phyloP scores from a whole-genome alignment of 2,888 invertebrate genomes.

The Brachylomia viminalis region DNA sequence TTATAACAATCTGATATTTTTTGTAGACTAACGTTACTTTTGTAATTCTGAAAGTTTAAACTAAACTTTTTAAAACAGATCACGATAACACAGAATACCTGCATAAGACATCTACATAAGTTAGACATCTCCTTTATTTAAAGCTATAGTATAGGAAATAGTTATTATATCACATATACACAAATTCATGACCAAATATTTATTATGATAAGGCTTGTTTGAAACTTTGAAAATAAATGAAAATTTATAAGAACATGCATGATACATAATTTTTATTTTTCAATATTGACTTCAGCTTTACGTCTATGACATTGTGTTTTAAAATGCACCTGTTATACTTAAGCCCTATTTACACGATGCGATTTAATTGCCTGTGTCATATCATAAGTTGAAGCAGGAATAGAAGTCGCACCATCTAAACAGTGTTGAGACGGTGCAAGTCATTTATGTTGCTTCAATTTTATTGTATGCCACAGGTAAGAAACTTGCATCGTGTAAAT shows the following conservation, averaged over 20 bases:
- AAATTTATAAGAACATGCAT: neutral
- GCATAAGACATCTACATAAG: constrained; percentile 9
- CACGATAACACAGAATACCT: constrained; percentile 44
- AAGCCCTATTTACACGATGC: too few relatives aligned
- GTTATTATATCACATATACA: constrained; percentile 72
- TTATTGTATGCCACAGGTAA: too few relatives aligned
- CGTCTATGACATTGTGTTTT: too few relatives aligned
- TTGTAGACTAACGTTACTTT: neutral
- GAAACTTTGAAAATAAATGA: constrained; percentile 30
- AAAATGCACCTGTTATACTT: too few relatives aligned
- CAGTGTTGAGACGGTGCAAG: too few relatives aligned
- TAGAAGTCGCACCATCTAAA: too few relatives aligned
- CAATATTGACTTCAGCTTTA: neutral
- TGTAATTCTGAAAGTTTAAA: neutral
- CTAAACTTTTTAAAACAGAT: neutral
- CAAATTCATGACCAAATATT: constrained; percentile 56
- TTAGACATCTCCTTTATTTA: constrained; percentile 56
- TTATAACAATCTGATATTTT: neutral
- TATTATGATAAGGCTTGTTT: constrained; percentile 53
- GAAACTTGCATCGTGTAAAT: too few relatives aligned
- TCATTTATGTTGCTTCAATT: too few relatives aligned
- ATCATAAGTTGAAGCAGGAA: too few relatives aligned
- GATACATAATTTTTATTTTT: neutral
- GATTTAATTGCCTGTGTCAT: too few relatives aligned
- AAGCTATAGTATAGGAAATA: constrained; percentile 67